A percentile compares a stretch with the other conserved stretches of the same genome.
Conservation (phyloP, 2,888 invertebrate genomes). For the Aspidapion aeneum region DNA sequence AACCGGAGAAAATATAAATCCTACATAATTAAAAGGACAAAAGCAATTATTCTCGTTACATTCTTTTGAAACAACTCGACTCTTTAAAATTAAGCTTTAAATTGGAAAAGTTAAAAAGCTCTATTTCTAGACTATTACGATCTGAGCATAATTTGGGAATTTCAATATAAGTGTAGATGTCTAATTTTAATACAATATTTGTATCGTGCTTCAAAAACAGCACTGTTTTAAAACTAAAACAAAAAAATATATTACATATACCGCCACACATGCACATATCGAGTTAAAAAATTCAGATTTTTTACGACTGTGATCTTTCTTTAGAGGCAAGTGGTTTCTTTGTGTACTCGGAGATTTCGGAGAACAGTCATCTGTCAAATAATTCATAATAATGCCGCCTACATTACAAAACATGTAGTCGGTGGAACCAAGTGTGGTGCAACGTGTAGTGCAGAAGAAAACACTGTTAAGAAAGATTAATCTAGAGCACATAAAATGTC, state of each 20-base stretch:
- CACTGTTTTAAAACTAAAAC: neutral
- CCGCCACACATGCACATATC: neutral
- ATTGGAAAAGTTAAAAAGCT: no score
- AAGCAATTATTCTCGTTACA: no score
- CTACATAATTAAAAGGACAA: no score
- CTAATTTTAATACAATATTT: no score
- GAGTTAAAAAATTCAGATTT: slow-evolving; percentile 5
- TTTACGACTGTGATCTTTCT: slow-evolving; percentile 14
- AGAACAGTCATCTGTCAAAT: slow-evolving; percentile 25
- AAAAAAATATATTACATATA: neutral
- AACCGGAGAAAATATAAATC: no score
- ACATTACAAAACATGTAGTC: slow-evolving; percentile 19
- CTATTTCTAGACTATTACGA: no score
- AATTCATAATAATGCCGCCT: slow-evolving; percentile 27
- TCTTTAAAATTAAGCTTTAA: no score
- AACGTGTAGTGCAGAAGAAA: neutral
- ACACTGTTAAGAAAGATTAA: no score
- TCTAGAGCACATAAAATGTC: no score
- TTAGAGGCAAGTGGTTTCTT: slow-evolving; percentile 7
- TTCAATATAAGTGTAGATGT: no score
- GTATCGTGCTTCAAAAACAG: neutral
- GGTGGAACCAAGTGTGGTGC: neutral
- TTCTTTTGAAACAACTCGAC: no score
- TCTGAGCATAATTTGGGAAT: no score
- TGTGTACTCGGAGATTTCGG: slow-evolving; percentile 9